Evolutionary conservation across 2,888 invertebrate species (phyloP), one percentile per base, ranked within the genome.

Genomic region (Thecocarcelia acutangulata): DNA sequence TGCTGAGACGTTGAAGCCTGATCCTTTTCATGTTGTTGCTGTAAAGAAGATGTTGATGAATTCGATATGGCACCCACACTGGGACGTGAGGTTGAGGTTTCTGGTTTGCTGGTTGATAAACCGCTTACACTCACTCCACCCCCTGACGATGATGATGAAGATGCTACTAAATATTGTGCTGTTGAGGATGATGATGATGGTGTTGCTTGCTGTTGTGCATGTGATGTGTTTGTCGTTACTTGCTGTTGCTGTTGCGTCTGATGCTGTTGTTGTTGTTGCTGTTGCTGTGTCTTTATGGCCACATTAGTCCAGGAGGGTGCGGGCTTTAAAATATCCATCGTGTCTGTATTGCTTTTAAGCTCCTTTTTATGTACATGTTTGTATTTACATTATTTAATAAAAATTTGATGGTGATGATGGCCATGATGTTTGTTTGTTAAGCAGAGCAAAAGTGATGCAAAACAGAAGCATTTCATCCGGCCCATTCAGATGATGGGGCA

Each of bases 241-340:
- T 3, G 6, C 40, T 12, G 64, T 42, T 15, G 54, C 24, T 28
- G 58, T 42, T 48, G n/a, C n/a, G n/a, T n/a, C n/a, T n/a, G n/a
- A n/a, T n/a, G 63, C 80, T 80, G 88, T 64, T 86, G 90, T 17
- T 89, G 85, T 83, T 79, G 88, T 69, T 86, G 90, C 19, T 89
- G 85, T 59, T 84, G 87, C 70, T 89, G 78, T 13, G 87, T 83
- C 66, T 87, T 88, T 37, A 89, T 83, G 85, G 91, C 86, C 84
- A 91, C 87, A 84, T 91, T 90, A 66, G 91, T 88, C 93, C 93
- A 93, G 1, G 93, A 92, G n/a, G 93, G 93, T 46, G 92, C 92
- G 1, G 92, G 92, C 86, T 93, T 92, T 84, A 92, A 87, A 83
- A 92, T 85, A 84, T 91, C 91, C 80, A 88, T 85, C 78, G 87